These are phyloP conservation scores for Drosophila littoralis DNA, from an alignment of 1,140 invertebrate genomes.

Conservation along the genomic window DNA sequence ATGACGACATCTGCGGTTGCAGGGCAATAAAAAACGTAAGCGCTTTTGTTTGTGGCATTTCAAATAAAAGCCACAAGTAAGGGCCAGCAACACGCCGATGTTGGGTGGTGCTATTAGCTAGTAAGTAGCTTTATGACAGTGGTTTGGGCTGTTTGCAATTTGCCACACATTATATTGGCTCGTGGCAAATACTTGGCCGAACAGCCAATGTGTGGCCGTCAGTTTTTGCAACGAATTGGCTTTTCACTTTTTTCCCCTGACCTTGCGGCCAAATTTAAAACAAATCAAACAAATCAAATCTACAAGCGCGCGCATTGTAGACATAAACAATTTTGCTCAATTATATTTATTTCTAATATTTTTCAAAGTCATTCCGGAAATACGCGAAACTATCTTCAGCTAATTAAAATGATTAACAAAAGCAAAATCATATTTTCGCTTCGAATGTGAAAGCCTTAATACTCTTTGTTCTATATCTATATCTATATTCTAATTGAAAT, in stretches of 20 bases:
- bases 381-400: slow-evolving; percentile 30
- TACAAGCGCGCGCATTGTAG: not conserved
- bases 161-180: slow-evolving; percentile 19
- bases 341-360: slow-evolving; percentile 17
- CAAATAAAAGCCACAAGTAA: slow-evolving; percentile 46
- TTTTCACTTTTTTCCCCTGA: slow-evolving; percentile 50
- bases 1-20: slow-evolving; percentile 50
- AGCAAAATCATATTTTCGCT: slow-evolving; percentile 24
- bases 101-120: slow-evolving; percentile 58
- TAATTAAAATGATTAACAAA: slow-evolving; percentile 67
- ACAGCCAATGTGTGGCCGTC: not conserved
- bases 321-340: slow-evolving; percentile 22
- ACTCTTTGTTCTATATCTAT: not conserved
- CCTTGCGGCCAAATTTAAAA: slow-evolving; percentile 69
- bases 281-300: slow-evolving; percentile 67
- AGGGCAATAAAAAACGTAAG: slow-evolving; percentile 63
- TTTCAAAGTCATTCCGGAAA: slow-evolving; percentile 48
- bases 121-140: slow-evolving; percentile 48
- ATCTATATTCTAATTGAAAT: too few relatives aligned
- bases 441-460: not conserved
- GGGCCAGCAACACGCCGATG: slow-evolving; percentile 25
- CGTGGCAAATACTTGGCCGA: slow-evolving; percentile 1
- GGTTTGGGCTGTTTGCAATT: slow-evolving; percentile 14
- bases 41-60: slow-evolving; percentile 65
- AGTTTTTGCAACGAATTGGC: slow-evolving; percentile 35